Conservation (phyloP, 2,113 vertebrate genomes). For the Australoheros scitulus region DNA sequence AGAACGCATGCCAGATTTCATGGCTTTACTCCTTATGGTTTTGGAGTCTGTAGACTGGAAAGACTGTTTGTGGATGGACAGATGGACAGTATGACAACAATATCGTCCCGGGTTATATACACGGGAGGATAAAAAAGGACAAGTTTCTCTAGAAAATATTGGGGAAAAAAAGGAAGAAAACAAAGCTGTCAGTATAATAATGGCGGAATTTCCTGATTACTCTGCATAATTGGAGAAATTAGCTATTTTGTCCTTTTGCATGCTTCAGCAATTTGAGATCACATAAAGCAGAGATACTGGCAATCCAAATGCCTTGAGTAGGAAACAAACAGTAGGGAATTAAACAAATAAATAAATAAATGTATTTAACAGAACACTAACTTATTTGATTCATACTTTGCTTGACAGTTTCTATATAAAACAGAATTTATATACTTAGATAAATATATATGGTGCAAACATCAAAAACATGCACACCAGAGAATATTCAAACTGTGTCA, state of each 20-base stretch:
- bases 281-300: background rate
- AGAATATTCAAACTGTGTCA: too few species aligned
- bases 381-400: background rate
- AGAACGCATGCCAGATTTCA: too few species aligned
- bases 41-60: too few species aligned
- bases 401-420: background rate
- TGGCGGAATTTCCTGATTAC: background rate
- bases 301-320: background rate
- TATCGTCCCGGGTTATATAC: too few species aligned
- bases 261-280: fast-evolving
- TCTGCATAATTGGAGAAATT: background rate
- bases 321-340: background rate
- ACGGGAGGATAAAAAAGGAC: background rate
- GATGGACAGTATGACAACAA: too few species aligned
- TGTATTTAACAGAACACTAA: background rate
- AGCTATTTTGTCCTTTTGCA: background rate
- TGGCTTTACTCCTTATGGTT: too few species aligned
- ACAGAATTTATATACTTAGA: background rate
- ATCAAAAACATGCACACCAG: too few species aligned
- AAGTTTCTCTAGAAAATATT: background rate
- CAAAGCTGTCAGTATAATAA: background rate
- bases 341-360: background rate
- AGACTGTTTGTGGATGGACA: too few species aligned
- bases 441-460: background rate
- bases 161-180: background rate